Evolutionary conservation across 2,113 vertebrate genomes (phyloP), one percentile per base, ranked within the genome.

Genomic region (Anolis sagrei): DNA sequence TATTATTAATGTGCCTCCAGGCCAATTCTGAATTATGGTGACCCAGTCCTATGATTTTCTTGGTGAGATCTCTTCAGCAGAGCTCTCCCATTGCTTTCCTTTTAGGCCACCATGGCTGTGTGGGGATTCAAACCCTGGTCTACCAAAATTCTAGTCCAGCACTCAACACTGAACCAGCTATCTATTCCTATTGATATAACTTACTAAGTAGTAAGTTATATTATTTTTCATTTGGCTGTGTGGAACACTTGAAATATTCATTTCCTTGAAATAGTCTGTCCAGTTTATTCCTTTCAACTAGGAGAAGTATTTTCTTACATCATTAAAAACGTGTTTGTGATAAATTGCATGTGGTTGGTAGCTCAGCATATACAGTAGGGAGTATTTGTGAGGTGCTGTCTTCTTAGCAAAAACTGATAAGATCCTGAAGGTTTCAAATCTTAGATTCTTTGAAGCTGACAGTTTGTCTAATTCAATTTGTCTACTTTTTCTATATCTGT

Each of bases 381-480:
- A 83, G 62, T 85, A 76, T 89, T 84, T 89, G 82, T 85, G 91
- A 90, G 69, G 48, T 86, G 79, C 81, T 83, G 84, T 82, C 75
- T 76, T 48, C 72, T 80, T 87, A 11, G 48, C 94, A 73, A 92
- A 85, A 79, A 87, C 61, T 86, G 84, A 87, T 88, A 79, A 49
- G 79, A 86, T 86, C 86, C 79, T 82, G 81, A 88, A 88, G 84
- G 39, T 49, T 69, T 81, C 64, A 48, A 32, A 69, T 2, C 64
- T 87, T 79, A 66, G 29, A 85, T 84, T 69, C 34, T 87, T 92
- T 87, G 77, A 91, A 73, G 51, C 44, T 83, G 81, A 87, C 84
- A 75, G 78, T 36, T 62, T 87, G 79, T 39, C 62, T 88, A 83
- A 75, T 92, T 75, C 78, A 77, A n/a, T 86, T 76, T 84, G 68